These are phyloP conservation scores for Heliconius erato DNA, from an alignment of 2,888 invertebrate species.

Conservation along the genomic window DNA sequence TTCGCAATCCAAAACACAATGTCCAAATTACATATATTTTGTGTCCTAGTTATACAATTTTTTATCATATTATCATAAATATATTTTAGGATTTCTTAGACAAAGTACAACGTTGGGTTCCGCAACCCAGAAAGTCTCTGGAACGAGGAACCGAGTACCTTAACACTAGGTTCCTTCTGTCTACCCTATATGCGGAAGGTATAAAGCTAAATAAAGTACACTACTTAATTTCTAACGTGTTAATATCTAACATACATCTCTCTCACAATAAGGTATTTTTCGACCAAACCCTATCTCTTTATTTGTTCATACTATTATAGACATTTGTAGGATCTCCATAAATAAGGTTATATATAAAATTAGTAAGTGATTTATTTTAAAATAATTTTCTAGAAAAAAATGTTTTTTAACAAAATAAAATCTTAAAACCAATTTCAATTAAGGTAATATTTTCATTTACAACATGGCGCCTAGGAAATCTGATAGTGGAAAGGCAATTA, in stretches of 20 bases:
- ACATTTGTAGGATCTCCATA: constrained; percentile 31
- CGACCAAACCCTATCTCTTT: constrained; percentile 52
- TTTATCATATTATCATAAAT: not conserved
- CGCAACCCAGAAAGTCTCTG: not conserved
- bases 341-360: not conserved
- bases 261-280: constrained; percentile 48
- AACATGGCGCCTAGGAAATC: not conserved
- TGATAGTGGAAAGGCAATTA: not conserved
- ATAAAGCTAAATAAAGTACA: not conserved
- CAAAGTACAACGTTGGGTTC: not conserved
- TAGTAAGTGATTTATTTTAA: no score
- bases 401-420: no score
- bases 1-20: not conserved
- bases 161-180: not conserved
- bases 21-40: no score
- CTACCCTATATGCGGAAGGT: not conserved
- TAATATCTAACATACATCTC: constrained; percentile 46
- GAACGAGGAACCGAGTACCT: not conserved
- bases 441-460: not conserved
- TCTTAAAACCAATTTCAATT: no score
- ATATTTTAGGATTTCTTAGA: not conserved
- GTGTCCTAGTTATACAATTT: not conserved
- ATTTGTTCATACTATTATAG: constrained; percentile 65
- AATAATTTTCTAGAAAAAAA: no score
- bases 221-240: constrained; percentile 51